Conservation (phyloP, 1,140 invertebrate species). For the Metopolophium dirhodum region DNA sequence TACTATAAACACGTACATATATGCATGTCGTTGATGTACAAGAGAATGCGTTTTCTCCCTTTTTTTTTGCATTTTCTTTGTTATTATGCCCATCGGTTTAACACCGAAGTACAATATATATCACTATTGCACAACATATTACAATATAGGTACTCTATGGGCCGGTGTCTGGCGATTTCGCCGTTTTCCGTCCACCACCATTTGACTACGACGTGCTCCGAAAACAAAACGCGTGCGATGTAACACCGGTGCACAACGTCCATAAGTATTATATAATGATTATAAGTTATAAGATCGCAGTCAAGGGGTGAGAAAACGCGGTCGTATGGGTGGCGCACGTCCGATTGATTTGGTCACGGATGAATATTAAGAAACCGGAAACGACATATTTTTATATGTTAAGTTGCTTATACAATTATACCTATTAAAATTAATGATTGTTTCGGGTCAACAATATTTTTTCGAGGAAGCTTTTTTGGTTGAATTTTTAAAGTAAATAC, state of each 20-base stretch:
- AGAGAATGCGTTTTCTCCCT: background rate
- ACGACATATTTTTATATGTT: background rate
- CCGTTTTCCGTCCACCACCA: background rate
- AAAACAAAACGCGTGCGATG: background rate
- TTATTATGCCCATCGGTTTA: background rate
- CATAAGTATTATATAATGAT: background rate
- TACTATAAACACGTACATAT: background rate
- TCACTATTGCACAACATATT: background rate
- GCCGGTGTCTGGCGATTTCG: background rate
- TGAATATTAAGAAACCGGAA: background rate
- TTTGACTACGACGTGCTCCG: background rate
- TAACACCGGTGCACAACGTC: background rate
- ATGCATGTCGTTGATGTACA: background rate
- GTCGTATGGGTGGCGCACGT: background rate
- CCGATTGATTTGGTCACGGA: background rate
- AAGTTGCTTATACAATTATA: too few relatives aligned
- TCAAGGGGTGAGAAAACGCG: background rate
- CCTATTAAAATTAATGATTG: too few relatives aligned
- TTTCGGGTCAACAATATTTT: background rate
- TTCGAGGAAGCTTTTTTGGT: background rate
- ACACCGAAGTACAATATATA: background rate
- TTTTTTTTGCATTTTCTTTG: slow-evolving; percentile 5
- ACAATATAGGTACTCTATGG: background rate
- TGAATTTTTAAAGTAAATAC: background rate
- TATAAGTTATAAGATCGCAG: background rate